Evolutionary conservation across 1,140 invertebrate genomes (phyloP).

Genomic region (Agraylea sexmaculata): DNA sequence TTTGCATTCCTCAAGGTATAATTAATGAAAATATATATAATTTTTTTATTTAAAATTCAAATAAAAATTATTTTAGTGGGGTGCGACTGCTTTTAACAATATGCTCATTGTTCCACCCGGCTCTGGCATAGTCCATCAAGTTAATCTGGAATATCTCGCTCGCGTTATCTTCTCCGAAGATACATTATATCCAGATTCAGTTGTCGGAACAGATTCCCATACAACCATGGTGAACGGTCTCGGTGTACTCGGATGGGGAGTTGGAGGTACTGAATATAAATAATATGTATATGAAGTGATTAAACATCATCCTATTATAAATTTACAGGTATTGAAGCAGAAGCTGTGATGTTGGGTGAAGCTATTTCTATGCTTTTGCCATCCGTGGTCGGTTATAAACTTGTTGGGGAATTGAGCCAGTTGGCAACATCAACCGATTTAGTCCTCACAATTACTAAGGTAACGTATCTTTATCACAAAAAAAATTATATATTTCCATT

Average conservation of each 20-base stretch:
- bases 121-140: constrained; percentile 96
- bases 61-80: constrained; percentile 62
- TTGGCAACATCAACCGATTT: constrained; percentile 95
- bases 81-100: constrained; percentile 87
- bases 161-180: constrained; percentile 80
- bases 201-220: constrained; percentile 98
- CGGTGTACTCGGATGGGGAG: constrained; percentile 68
- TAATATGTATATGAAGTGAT: not conserved
- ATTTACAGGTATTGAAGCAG: constrained; percentile 64
- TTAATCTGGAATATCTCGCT: constrained; percentile 92
- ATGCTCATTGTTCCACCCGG: constrained; percentile 97
- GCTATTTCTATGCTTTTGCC: constrained; percentile 94
- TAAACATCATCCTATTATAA: not conserved
- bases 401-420: constrained; percentile 68
- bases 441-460: constrained; percentile 95
- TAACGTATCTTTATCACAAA: constrained; percentile 29
- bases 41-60: constrained; percentile 7
- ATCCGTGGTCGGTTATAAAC: constrained; percentile 88
- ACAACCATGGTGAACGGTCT: constrained; percentile 98
- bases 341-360: constrained; percentile 89
- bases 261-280: constrained; percentile 40
- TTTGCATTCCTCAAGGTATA: constrained; percentile 92
- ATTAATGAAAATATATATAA: constrained; percentile 12
- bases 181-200: constrained; percentile 82
- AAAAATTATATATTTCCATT: not conserved